These are phyloP conservation scores for Hypanus sabinus DNA, from an alignment of 2,113 vertebrate species.

Conservation along the genomic window DNA sequence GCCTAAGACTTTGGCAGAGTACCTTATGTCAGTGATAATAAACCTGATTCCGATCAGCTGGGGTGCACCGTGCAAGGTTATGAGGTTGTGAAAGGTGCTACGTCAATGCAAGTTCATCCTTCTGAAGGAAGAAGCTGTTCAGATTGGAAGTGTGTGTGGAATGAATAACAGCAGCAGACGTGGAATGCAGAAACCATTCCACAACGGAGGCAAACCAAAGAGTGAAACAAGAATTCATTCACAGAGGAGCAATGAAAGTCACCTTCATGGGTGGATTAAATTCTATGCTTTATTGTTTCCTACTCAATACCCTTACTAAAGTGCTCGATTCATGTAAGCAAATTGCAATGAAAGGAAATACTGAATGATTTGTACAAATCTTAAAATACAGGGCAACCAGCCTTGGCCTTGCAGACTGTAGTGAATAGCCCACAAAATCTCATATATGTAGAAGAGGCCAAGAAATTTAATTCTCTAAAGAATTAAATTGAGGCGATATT, in stretches of 20 bases:
- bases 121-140: background rate
- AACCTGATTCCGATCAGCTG: no score
- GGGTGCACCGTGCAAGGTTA: no score
- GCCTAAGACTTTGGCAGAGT: no score
- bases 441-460: background rate
- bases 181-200: background rate
- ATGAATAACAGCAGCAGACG: background rate
- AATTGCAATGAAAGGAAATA: conserved; percentile 19
- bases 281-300: background rate
- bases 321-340: background rate
- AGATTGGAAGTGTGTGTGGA: background rate
- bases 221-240: background rate
- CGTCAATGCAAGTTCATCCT: background rate
- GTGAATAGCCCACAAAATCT: background rate
- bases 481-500: no score
- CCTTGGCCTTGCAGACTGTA: background rate
- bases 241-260: background rate
- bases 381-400: background rate
- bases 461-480: no score
- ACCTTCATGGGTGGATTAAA: background rate
- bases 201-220: background rate
- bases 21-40: no score
- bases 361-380: conserved; percentile 19
- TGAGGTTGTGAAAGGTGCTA: background rate
- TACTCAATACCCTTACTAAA: background rate